phyloP scores from a whole-genome alignment of 2,888 invertebrate species.

The Phalera bucephala region DNA sequence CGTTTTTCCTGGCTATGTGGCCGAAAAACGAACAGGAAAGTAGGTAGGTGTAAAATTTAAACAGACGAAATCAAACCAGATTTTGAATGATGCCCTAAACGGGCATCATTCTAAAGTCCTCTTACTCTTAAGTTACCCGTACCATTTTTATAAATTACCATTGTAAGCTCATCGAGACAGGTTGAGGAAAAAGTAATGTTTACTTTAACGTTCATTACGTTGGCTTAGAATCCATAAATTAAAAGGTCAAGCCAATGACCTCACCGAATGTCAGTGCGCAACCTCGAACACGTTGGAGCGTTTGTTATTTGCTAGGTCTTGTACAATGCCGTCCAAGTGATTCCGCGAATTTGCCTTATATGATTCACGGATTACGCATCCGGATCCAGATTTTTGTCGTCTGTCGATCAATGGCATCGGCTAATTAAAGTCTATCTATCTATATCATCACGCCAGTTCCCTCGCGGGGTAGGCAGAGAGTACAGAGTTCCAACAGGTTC shows the following conservation, averaged over 20 bases:
- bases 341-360: conserved; percentile 53
- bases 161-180: conserved; percentile 4
- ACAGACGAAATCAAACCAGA: no score
- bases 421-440: conserved; percentile 6
- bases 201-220: conserved; percentile 18
- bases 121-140: no score
- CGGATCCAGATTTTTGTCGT: conserved; percentile 46
- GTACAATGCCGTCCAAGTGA: conserved; percentile 28
- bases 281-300: conserved; percentile 19
- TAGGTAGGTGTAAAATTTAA: no score
- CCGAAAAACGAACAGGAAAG: no score
- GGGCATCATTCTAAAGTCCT: no score
- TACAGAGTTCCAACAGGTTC: no score
- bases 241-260: conserved; percentile 65
- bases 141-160: conserved; percentile 2
- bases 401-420: conserved; percentile 22
- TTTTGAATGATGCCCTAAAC: no score
- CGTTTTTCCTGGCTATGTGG: no score
- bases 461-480: no score
- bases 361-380: conserved; percentile 56
- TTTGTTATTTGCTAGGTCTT: conserved; percentile 28
- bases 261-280: conserved; percentile 37
- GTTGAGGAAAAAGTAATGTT: conserved; percentile 28
- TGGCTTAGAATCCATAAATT: conserved; percentile 30
- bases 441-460: no score